These are phyloP conservation scores for Octopus sinensis DNA, from an alignment of 1,140 invertebrate species.

Conservation along the genomic window DNA sequence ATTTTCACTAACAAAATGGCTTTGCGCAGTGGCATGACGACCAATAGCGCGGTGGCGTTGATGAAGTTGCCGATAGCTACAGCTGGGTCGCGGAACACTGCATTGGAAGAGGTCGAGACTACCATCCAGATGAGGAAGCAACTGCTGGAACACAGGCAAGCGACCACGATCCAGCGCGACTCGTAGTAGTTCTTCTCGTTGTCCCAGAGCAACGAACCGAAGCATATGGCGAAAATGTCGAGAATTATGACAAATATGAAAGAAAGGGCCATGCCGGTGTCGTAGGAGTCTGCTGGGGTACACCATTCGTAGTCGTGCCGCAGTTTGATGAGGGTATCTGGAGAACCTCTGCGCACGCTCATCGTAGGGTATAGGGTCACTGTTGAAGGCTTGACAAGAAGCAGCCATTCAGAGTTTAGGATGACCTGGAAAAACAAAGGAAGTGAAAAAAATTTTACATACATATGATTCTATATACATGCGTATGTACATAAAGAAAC, in stretches of 20 bases:
- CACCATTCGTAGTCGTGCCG: constrained; percentile 49
- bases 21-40: constrained; percentile 55
- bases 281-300: constrained; percentile 48
- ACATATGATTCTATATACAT: background rate
- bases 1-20: constrained; percentile 45
- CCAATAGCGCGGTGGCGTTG: constrained; percentile 52
- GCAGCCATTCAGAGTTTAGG: constrained; percentile 48
- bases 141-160: constrained; percentile 47
- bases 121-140: constrained; percentile 59
- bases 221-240: constrained; percentile 54
- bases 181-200: constrained; percentile 55
- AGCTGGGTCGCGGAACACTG: constrained; percentile 46
- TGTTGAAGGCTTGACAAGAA: constrained; percentile 39
- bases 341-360: background rate
- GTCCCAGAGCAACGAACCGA: constrained; percentile 57
- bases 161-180: constrained; percentile 58
- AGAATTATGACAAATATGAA: constrained; percentile 60
- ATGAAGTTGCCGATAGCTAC: constrained; percentile 56
- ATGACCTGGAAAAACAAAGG: constrained; percentile 48
- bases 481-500: background rate
- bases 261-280: constrained; percentile 58
- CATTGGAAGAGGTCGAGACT: constrained; percentile 47
- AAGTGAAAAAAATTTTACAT: constrained; percentile 8
- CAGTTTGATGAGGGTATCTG: background rate
- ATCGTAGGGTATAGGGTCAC: constrained; percentile 18